A percentile compares a stretch with the other conserved stretches of the same genome.
Evolutionary conservation across 2,113 vertebrate genomes (phyloP).

Genomic region (Dasypus novemcinctus): DNA sequence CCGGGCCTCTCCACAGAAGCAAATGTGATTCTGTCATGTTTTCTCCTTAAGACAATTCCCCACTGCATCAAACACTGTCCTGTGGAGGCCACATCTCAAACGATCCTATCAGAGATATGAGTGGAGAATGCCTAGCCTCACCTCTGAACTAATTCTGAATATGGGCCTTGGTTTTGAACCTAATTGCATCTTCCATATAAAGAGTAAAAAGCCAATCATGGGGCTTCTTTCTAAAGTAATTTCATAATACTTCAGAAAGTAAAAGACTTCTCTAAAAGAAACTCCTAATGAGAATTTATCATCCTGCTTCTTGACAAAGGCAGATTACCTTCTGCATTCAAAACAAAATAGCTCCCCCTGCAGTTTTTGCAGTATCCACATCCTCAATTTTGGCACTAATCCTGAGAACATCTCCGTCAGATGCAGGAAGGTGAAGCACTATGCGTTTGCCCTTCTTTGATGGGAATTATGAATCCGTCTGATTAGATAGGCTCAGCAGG

Average conservation of each 20-base stretch:
- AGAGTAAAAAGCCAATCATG: not conserved
- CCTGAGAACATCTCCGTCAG: not conserved
- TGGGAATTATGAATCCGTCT: not conserved
- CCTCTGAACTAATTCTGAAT: not conserved
- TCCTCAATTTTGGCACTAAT: not conserved
- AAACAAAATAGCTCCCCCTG: conserved; percentile 71
- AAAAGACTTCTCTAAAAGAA: not conserved
- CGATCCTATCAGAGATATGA: no score
- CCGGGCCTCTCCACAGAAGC: not conserved
- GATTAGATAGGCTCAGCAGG: not conserved
- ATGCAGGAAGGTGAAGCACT: not conserved
- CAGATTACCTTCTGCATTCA: not conserved
- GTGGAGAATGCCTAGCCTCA: not conserved
- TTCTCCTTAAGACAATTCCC: conserved; percentile 12
- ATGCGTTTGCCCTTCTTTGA: not conserved
- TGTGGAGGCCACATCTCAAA: not conserved
- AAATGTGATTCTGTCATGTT: not conserved
- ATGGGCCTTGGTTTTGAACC: not conserved
- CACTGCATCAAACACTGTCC: not conserved
- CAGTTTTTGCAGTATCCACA: not conserved
- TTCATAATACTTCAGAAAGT: not conserved
- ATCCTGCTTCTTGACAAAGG: not conserved
- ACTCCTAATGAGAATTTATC: not conserved
- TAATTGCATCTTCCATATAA: not conserved
- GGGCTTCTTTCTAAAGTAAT: not conserved